A percentile compares a stretch with the other conserved stretches of the same genome.
Conservation (phyloP, 2,797 vertebrate genomes). For the Taenioides sp. region DNA sequence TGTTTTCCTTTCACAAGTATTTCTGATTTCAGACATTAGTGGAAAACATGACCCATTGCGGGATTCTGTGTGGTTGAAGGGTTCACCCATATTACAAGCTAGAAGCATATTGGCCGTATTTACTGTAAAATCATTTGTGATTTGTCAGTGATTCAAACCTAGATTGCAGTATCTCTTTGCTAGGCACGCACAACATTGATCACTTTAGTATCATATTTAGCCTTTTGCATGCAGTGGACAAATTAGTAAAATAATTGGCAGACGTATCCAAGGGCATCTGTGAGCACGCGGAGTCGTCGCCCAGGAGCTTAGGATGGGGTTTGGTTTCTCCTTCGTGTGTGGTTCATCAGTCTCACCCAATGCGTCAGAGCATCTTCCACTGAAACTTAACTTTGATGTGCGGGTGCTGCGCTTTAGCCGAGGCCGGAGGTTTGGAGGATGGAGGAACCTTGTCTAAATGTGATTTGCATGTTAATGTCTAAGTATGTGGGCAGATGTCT, state of each 20-base stretch:
- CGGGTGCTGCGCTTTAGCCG: conserved; percentile 43
- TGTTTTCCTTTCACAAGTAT: conserved; percentile 3
- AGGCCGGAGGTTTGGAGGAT: conserved; percentile 26
- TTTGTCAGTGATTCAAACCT: neutral
- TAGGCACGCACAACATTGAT: neutral
- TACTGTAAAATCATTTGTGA: neutral
- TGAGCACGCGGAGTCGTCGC: conserved; percentile 5
- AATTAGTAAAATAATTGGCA: conserved; percentile 35
- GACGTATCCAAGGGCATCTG: conserved; percentile 63
- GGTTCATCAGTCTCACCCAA: neutral
- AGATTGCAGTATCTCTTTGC: neutral
- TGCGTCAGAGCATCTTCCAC: conserved; percentile 37
- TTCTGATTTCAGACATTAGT: neutral
- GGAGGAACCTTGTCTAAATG: conserved; percentile 55
- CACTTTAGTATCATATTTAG: neutral
- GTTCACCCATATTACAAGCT: neutral
- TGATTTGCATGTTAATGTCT: conserved; percentile 90
- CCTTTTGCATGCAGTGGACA: conserved; percentile 17
- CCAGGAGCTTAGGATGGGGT: neutral
- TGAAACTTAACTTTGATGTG: conserved; percentile 72
- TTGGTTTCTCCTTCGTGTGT: neutral
- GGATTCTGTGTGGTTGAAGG: neutral
- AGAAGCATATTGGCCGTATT: neutral
- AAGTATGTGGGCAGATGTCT: conserved; percentile 87
- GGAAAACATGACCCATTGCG: neutral